A percentile compares a stretch with the other conserved stretches of the same genome.
These are phyloP conservation scores for Dermatemys mawii DNA, from an alignment of 2,113 vertebrate species.

Conservation along the genomic window DNA sequence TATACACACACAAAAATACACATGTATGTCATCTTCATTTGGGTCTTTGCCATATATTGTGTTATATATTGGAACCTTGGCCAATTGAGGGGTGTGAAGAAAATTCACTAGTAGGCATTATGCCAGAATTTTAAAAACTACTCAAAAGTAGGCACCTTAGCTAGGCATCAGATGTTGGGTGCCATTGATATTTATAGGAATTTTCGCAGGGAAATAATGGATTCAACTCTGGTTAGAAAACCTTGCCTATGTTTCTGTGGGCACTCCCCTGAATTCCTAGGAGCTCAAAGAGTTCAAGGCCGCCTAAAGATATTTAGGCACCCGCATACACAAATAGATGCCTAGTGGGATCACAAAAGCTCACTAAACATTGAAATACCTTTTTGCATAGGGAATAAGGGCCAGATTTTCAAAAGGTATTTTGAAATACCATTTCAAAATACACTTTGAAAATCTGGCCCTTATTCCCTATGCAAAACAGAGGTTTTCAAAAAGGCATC, in stretches of 20 bases:
- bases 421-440: too few relatives aligned
- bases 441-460: background rate
- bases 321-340: background rate
- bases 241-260: background rate
- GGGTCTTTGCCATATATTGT: too few relatives aligned
- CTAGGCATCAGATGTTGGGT: too few relatives aligned
- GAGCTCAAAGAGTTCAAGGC: background rate
- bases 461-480: too few relatives aligned
- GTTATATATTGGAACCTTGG: background rate
- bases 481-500: too few relatives aligned
- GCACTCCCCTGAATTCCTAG: background rate
- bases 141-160: background rate
- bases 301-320: background rate
- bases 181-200: background rate
- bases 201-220: background rate
- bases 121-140: background rate
- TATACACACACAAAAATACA: background rate
- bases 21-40: background rate
- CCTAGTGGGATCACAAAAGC: background rate
- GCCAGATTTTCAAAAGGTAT: too few relatives aligned
- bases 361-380: background rate
- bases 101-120: background rate
- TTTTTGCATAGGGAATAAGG: too few relatives aligned
- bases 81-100: background rate
- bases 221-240: background rate